A percentile compares a stretch with the other conserved stretches of the same genome.
Evolutionary conservation across 2,888 invertebrate genomes (phyloP).

Genomic region (Agrochola macilenta): DNA sequence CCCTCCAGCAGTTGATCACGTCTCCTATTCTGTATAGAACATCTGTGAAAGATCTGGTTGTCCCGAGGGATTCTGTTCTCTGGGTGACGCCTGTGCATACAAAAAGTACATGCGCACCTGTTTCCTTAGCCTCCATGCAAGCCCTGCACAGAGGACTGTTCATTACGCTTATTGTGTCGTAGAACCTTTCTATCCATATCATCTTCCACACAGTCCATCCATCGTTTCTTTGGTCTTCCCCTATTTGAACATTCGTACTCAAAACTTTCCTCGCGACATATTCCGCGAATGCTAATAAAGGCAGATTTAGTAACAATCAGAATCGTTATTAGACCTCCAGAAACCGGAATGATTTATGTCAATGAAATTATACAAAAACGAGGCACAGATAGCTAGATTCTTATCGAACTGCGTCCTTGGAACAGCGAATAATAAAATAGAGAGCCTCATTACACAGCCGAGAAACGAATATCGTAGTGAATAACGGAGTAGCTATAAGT

Average conservation of each 20-base stretch:
- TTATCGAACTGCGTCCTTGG: constrained; percentile 32
- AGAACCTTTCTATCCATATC: not conserved
- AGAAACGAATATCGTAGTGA: constrained; percentile 17
- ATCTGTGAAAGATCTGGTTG: too few species aligned
- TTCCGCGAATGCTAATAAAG: not conserved
- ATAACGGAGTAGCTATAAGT: constrained; percentile 25
- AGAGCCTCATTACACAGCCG: constrained; percentile 29
- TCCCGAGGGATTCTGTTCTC: too few species aligned
- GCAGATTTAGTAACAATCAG: not conserved
- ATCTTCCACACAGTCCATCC: not conserved
- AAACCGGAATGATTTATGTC: constrained; percentile 17
- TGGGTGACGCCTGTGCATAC: too few species aligned
- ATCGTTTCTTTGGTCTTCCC: not conserved
- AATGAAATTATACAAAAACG: constrained; percentile 26
- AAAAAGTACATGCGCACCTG: too few species aligned
- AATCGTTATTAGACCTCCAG: not conserved
- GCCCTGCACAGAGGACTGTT: too few species aligned
- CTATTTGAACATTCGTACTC: too few species aligned
- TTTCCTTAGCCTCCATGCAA: too few species aligned
- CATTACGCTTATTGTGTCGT: too few species aligned
- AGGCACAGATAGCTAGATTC: constrained; percentile 13
- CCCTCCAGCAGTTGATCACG: too few species aligned
- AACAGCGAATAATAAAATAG: constrained; percentile 38
- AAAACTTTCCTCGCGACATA: not conserved
- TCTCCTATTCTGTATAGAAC: too few species aligned